Percentiles rank a stretch among this genome's conserved stretches.
Conservation (phyloP, 2,888 invertebrate genomes). For the Eupithecia dodoneata region DNA sequence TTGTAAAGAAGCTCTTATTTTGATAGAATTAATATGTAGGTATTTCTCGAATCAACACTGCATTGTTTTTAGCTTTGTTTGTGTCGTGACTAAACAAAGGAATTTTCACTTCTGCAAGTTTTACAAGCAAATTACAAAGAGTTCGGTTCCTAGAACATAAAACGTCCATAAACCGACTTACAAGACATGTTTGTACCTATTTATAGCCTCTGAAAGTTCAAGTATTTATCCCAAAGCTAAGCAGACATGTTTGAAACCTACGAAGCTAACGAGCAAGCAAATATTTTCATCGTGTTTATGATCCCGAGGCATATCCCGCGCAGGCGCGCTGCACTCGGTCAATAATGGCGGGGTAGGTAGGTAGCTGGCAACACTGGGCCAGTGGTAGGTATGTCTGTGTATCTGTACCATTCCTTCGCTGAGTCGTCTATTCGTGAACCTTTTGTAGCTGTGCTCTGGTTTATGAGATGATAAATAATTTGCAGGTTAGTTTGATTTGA, state of each 20-base stretch:
- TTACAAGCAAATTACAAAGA: not conserved
- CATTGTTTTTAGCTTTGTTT: not conserved
- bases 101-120: not conserved
- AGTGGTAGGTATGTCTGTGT: not conserved
- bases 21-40: not conserved
- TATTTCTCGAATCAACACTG: not conserved
- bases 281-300: conserved; percentile 36
- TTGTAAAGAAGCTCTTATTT: not conserved
- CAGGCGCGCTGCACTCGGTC: conserved; percentile 15
- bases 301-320: conserved; percentile 17
- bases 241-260: conserved; percentile 10
- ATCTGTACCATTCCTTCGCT: not conserved
- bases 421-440: conserved; percentile 6
- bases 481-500: not conserved
- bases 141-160: not conserved
- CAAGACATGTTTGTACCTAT: not conserved
- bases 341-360: conserved; percentile 11
- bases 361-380: conserved; percentile 10
- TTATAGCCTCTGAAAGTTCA: not conserved
- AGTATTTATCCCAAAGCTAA: conserved; percentile 10
- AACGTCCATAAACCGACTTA: not conserved
- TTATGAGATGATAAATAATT: not conserved
- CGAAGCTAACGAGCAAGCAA: conserved; percentile 24
- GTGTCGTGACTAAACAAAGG: not conserved
- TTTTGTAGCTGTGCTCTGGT: not conserved